Evolutionary conservation across 2,797 vertebrate genomes (phyloP), one percentile per base, ranked within the genome.

Genomic region (Fratercula arctica): DNA sequence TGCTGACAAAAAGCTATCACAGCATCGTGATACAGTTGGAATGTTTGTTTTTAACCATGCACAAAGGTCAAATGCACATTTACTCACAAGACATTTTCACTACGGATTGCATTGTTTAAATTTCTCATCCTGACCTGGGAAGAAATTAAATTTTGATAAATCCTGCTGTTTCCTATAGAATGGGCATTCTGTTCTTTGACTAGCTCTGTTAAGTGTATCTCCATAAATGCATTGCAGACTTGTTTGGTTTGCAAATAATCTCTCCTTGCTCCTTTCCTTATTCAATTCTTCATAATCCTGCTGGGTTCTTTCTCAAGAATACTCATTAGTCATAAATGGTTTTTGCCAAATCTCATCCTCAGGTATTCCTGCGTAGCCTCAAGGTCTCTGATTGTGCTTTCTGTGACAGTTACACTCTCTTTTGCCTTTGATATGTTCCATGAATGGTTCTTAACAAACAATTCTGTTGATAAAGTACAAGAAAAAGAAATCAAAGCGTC

Each of bases 371-470:
- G n/a, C 10, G 3, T 86, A 90, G 74, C 87, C 74, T 91, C 45
- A 82, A 82, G 85, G 50, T 67, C 59, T 91, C 59, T 70, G 53
- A 67, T 86, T 93, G 74, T 90, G 46, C 46, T 92, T 77, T 89
- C 76, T 12, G 1, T 90, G 82, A 85, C 83, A 79, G 90, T 82
- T 91, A 76, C 41, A 59, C 43, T 95, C 57, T 84, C 54, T 39
- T 85, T 86, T 94, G 76, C 77, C 85, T 95, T 85, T 93, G 77
- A 94, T 91, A 84, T n/a, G 5, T 76, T 93, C 35, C 0, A 0
- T 84, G 73, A 95, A 90, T 79, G 48, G 59, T 91, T 93, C 80
- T 95, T 95, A 84, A 78, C 83, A 93, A 95, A 93, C 63, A 95
- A 95, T 88, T 94, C 74, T 64, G 80, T 90, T 93, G 89, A 88